phyloP scores from a whole-genome alignment of 2,888 invertebrate species.

The Stictocephala bisonia region DNA sequence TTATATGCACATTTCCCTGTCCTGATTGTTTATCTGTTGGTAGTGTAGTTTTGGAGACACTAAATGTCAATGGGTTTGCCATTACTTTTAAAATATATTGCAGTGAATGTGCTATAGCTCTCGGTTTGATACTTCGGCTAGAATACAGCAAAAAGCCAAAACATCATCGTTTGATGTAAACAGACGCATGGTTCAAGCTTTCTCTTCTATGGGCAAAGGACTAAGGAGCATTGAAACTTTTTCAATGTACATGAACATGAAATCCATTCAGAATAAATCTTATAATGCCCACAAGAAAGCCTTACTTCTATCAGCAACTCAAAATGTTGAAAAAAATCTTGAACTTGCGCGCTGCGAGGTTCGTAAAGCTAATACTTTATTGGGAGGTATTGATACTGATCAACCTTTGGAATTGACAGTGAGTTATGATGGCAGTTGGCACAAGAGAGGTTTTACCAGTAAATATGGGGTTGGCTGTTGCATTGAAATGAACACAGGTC shows the following conservation, averaged over 20 bases:
- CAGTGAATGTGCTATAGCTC: background rate
- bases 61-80: background rate
- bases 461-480: constrained; percentile 55
- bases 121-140: background rate
- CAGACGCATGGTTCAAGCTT: background rate
- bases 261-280: background rate
- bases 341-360: background rate
- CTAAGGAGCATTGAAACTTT: background rate
- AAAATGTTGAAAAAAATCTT: background rate
- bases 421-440: constrained; percentile 43
- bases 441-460: constrained; percentile 52
- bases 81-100: background rate
- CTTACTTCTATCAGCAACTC: too few species aligned
- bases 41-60: background rate
- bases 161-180: background rate
- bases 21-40: background rate
- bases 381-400: background rate
- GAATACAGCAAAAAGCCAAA: background rate
- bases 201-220: constrained; percentile 2
- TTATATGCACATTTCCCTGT: background rate
- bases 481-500: constrained; percentile 50
- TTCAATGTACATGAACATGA: background rate
- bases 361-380: background rate
- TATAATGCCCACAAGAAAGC: background rate
- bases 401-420: constrained; percentile 45